phyloP scores from a whole-genome alignment of 2,888 invertebrate genomes.

The Dastarcus helophoroides region DNA sequence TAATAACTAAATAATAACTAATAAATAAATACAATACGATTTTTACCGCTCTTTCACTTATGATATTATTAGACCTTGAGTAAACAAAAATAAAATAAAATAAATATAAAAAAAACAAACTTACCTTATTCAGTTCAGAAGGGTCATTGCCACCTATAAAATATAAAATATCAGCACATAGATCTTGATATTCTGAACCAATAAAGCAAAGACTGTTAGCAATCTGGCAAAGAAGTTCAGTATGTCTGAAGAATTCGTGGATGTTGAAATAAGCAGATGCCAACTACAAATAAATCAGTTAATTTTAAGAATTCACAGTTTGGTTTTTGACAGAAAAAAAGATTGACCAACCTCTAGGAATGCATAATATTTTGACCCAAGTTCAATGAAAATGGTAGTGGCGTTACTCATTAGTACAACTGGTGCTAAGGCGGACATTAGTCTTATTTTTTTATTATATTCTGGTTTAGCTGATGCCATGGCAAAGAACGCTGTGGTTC shows the following conservation, averaged over 20 bases:
- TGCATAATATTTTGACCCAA: too few relatives aligned
- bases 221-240: constrained; percentile 1
- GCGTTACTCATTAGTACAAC: too few relatives aligned
- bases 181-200: constrained; percentile 3
- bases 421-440: constrained; percentile 55
- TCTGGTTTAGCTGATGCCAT: constrained; percentile 51
- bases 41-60: too few relatives aligned
- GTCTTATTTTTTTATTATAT: constrained; percentile 52
- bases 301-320: too few relatives aligned
- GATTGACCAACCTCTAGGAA: too few relatives aligned
- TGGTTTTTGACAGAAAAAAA: too few relatives aligned
- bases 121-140: constrained; percentile 36
- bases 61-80: too few relatives aligned
- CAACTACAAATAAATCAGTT: constrained; percentile 3
- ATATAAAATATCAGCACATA: constrained; percentile 2
- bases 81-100: neutral
- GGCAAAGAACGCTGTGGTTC: constrained; percentile 55
- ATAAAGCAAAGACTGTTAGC: constrained; percentile 5
- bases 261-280: neutral
- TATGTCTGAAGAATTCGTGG: constrained; percentile 8
- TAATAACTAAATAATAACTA: too few relatives aligned
- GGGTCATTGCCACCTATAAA: constrained; percentile 4
- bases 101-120: too few relatives aligned
- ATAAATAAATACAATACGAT: too few relatives aligned
- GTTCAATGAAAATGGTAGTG: constrained; percentile 48